Evolutionary conservation across 2,113 vertebrate species (phyloP).

Genomic region (Nerophis ophidion): DNA sequence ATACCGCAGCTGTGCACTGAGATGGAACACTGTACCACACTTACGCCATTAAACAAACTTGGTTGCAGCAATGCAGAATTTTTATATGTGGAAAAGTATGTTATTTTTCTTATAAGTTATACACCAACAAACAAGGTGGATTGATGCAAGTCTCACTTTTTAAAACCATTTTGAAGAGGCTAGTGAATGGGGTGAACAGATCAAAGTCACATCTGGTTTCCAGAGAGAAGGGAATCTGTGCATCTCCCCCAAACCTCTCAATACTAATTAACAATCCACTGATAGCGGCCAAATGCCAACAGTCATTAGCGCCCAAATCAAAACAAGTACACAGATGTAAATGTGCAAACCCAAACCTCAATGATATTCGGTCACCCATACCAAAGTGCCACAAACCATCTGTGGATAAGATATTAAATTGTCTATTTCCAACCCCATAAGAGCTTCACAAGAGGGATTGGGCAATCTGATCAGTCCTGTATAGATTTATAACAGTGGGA

Average conservation of each 20-base stretch:
- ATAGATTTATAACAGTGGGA: not conserved
- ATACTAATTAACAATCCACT: conserved; percentile 75
- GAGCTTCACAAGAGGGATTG: not conserved
- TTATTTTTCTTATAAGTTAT: too few species aligned
- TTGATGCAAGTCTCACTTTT: not conserved
- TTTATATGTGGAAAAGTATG: too few species aligned
- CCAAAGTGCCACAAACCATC: conserved; percentile 33
- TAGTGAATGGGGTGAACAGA: conserved; percentile 45
- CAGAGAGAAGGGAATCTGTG: conserved; percentile 58
- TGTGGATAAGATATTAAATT: conserved; percentile 33
- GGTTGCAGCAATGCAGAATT: too few species aligned
- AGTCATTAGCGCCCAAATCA: conserved; percentile 56
- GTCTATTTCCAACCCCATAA: not conserved
- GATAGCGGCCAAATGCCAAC: conserved; percentile 65
- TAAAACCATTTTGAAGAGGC: not conserved
- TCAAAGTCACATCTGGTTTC: conserved; percentile 73
- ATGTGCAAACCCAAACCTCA: conserved; percentile 33
- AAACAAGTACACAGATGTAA: conserved; percentile 55
- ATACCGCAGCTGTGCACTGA: too few species aligned
- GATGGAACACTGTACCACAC: too few species aligned
- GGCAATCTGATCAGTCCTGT: conserved; percentile 4
- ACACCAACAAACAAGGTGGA: too few species aligned
- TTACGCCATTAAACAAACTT: too few species aligned
- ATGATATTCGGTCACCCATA: conserved; percentile 40
- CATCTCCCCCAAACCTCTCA: conserved; percentile 71